phyloP scores from a whole-genome alignment of 2,888 invertebrate species.

The Danaus chrysippus region DNA sequence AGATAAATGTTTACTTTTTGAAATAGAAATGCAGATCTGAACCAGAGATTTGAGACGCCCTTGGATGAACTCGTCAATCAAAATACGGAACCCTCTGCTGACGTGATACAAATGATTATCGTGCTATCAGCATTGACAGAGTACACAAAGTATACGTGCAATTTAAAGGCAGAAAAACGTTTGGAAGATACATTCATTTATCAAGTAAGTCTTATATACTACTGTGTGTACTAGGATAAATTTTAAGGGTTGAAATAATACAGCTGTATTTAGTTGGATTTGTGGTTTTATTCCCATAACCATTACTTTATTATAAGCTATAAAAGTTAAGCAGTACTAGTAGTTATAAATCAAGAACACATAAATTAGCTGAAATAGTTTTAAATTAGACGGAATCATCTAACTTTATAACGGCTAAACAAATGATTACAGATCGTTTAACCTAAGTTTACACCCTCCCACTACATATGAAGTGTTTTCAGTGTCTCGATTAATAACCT shows the following conservation, averaged over 20 bases:
- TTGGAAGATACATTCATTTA: conserved; percentile 79
- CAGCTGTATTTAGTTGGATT: neutral
- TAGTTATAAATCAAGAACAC: too few species aligned
- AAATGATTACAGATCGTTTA: too few species aligned
- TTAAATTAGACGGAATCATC: too few species aligned
- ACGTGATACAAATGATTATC: conserved; percentile 61
- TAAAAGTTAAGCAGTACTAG: too few species aligned
- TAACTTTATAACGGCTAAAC: too few species aligned
- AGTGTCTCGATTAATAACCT: too few species aligned
- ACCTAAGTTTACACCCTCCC: too few species aligned
- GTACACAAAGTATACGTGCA: conserved; percentile 71
- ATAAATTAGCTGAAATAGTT: too few species aligned
- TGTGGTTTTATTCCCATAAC: neutral
- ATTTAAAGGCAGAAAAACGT: conserved; percentile 54
- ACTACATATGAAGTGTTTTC: too few species aligned
- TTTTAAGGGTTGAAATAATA: too few species aligned
- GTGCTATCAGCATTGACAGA: conserved; percentile 73
- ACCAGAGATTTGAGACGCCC: conserved; percentile 52
- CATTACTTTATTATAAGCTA: too few species aligned
- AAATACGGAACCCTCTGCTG: conserved; percentile 36
- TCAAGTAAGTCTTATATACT: conserved; percentile 44
- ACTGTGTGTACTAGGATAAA: too few species aligned
- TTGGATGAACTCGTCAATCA: conserved; percentile 50
- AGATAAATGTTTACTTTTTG: neutral
- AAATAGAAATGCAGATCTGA: conserved; percentile 49